phyloP scores from a whole-genome alignment of 2,888 invertebrate species.

The Drosophila kokeensis region DNA sequence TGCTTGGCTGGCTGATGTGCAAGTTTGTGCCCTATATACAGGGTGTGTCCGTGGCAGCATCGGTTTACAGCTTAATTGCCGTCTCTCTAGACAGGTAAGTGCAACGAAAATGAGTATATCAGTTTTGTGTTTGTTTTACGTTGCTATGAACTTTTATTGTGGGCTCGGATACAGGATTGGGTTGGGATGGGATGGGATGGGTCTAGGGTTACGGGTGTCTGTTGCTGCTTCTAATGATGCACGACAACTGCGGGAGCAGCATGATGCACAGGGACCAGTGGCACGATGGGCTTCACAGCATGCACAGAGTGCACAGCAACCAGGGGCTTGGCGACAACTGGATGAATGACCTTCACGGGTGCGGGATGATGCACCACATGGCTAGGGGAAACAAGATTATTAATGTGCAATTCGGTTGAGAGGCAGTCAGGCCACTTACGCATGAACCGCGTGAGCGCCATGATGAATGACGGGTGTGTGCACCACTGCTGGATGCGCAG shows the following conservation, averaged over 20 bases:
- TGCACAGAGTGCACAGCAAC: constrained; percentile 68
- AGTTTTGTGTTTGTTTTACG: constrained; percentile 37
- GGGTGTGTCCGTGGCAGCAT: constrained; percentile 97
- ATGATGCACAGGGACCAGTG: constrained; percentile 83
- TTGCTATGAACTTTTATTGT: constrained; percentile 68
- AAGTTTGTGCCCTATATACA: constrained; percentile 98
- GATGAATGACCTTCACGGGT: constrained; percentile 81
- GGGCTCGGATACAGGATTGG: constrained; percentile 38
- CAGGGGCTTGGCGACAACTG: constrained; percentile 76
- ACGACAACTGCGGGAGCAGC: constrained; percentile 81
- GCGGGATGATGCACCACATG: constrained; percentile 85
- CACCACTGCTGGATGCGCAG: constrained; percentile 69
- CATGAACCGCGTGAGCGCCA: constrained; percentile 82
- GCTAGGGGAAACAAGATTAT: constrained; percentile 38
- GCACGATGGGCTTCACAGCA: constrained; percentile 72
- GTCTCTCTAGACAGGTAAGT: constrained; percentile 96
- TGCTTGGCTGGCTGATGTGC: constrained; percentile 97
- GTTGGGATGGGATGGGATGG: constrained; percentile 2
- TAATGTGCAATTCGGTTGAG: background rate
- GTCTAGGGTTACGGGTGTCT: constrained; percentile 1
- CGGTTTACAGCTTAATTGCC: constrained; percentile 97
- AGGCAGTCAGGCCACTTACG: constrained; percentile 63
- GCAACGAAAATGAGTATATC: constrained; percentile 22
- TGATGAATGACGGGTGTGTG: constrained; percentile 78
- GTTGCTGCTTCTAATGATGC: constrained; percentile 74